Percentiles rank a stretch among this genome's conserved stretches.
phyloP scores from a whole-genome alignment of 2,888 invertebrate species.

The Perizoma affinitatum region DNA sequence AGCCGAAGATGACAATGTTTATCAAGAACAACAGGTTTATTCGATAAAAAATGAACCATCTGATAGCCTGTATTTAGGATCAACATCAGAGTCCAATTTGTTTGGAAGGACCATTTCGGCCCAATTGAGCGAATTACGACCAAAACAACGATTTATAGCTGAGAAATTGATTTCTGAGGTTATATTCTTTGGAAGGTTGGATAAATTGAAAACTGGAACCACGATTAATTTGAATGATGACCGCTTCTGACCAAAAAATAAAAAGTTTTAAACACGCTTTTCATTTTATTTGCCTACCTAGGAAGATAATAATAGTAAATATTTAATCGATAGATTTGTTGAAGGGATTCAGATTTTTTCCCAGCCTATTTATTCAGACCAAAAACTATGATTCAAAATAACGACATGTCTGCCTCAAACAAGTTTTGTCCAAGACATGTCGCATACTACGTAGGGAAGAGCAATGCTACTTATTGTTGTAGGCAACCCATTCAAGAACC shows the following conservation, averaged over 20 bases:
- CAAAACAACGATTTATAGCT: conserved; percentile 47
- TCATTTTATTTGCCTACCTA: too few relatives aligned
- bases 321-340: too few relatives aligned
- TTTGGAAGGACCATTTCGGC: conserved; percentile 45
- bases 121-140: conserved; percentile 45
- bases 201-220: conserved; percentile 41
- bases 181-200: conserved; percentile 49
- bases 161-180: conserved; percentile 58
- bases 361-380: too few relatives aligned
- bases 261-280: too few relatives aligned
- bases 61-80: neutral
- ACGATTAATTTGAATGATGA: conserved; percentile 19
- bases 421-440: too few relatives aligned
- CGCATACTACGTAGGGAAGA: too few relatives aligned
- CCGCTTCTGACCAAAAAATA: neutral
- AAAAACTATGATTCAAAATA: too few relatives aligned
- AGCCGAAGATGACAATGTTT: conserved; percentile 6
- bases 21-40: conserved; percentile 5
- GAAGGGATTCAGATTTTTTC: too few relatives aligned
- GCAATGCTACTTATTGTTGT: too few relatives aligned
- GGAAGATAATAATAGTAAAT: too few relatives aligned
- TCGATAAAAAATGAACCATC: conserved; percentile 13
- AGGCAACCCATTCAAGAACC: too few relatives aligned
- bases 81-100: conserved; percentile 15
- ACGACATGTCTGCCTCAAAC: too few relatives aligned